A percentile compares a stretch with the other conserved stretches of the same genome.
Conservation (phyloP, 2,888 invertebrate species). For the Stegophylla sp. region DNA sequence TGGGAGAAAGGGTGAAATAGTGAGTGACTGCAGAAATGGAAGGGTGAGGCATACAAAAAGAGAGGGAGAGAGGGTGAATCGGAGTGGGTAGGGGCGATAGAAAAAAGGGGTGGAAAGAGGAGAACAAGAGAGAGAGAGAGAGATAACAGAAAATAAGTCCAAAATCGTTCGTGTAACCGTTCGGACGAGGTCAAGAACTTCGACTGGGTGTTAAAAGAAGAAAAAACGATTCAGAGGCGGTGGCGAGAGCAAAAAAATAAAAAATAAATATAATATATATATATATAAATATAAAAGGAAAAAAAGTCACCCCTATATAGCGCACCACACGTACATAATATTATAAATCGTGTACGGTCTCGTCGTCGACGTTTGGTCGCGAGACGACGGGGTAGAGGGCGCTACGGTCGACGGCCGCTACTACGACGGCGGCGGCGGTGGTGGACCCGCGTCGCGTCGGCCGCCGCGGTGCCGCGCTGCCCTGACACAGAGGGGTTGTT, state of each 20-base stretch:
- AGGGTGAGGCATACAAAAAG: too few relatives aligned
- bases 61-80: too few relatives aligned
- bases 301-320: slow-evolving; percentile 38
- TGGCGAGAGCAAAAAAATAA: not conserved
- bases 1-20: not conserved
- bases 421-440: slow-evolving; percentile 5
- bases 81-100: not conserved
- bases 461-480: slow-evolving; percentile 53
- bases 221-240: slow-evolving; percentile 41
- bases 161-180: slow-evolving; percentile 39
- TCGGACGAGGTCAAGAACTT: slow-evolving; percentile 56
- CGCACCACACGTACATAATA: not conserved
- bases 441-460: not conserved
- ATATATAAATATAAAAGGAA: too few relatives aligned
- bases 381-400: slow-evolving; percentile 41
- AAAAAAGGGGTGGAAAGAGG: not conserved
- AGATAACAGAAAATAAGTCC: slow-evolving; percentile 20
- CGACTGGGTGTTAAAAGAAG: slow-evolving; percentile 32
- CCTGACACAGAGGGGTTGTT: slow-evolving; percentile 50
- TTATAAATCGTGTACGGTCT: slow-evolving; percentile 16
- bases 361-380: slow-evolving; percentile 2
- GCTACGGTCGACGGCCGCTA: slow-evolving; percentile 25
- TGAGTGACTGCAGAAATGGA: not conserved
- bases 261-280: too few relatives aligned
- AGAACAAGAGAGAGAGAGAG: not conserved